Base-by-base conservation (phyloP, 2,888 invertebrate genomes). In the Timema cristinae region DNA sequence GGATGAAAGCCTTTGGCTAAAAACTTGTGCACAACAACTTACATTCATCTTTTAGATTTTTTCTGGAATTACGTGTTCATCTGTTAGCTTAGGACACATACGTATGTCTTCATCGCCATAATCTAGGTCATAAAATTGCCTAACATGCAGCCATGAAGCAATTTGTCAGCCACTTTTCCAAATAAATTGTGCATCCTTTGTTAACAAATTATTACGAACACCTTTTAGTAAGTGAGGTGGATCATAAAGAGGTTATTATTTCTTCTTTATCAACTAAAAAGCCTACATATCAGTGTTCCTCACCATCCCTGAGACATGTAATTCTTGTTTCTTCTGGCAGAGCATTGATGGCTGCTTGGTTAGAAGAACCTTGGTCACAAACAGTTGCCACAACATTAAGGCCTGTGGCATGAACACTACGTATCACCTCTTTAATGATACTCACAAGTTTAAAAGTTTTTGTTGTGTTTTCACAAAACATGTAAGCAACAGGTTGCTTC, bases 321-420 rank as follows among this genome's bases (percentile, higher is more conserved):
- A 47, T 16, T 11, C 49, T 50, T n/a, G 56, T 56, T 56, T 56
- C 56, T 10, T 51, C 13, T 10, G 52, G 50, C 48, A 71, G 52
- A 13, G 8, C 32, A 52, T 71, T 67, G 48, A 72, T 10, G 10
- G 70, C 68, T 11, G 50, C 8, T n/a, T 68, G 68, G 50, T 71
- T 74, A 47, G 66, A 63, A 6, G 74, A 15, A 32, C 54, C 66
- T 59, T 72, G 72, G 66, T 74, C 74, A 56, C 74, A 72, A 54
- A 74, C 66, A 50, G 68, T 71, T 10, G 68, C 68, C 32, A 67
- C 68, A 11, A 74, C 68, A 13, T 66, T 63, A n/a, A 74, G 59
- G 16, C 74, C 74, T 32, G 63, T 52, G 15, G 61, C 48, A n/a
- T 69, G 68, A 10, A 70, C 63, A 16, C 59, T 59, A 32, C 52